These are phyloP conservation scores for Uromys caudimaculatus DNA, from an alignment of 2,797 vertebrate species.

Conservation along the genomic window DNA sequence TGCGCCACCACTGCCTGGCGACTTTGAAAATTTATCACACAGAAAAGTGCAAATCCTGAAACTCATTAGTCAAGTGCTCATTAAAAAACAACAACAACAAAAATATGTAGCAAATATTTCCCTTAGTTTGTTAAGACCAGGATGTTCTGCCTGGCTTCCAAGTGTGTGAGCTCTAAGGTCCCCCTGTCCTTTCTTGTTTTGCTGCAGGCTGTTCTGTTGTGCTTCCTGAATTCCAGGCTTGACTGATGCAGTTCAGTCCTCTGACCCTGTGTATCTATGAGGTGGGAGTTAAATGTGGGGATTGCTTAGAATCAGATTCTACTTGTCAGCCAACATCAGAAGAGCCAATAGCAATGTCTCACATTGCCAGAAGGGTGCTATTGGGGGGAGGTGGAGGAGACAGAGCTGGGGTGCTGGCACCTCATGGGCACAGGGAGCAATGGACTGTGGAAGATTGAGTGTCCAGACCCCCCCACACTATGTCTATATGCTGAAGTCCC, in stretches of 20 bases:
- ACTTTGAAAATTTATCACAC: neutral
- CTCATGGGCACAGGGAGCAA: no score
- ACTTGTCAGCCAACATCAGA: neutral
- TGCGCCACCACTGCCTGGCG: no score
- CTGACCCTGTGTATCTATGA: neutral
- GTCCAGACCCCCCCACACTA: neutral
- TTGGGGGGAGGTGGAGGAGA: rapidly evolving
- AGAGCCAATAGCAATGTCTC: neutral
- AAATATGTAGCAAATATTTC: neutral
- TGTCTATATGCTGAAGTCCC: neutral
- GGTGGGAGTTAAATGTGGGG: neutral
- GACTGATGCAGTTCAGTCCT: neutral
- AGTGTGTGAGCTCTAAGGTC: neutral
- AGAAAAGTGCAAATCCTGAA: neutral
- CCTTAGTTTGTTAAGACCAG: neutral
- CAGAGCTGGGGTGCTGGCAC: neutral
- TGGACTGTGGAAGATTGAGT: no score
- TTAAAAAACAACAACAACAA: neutral
- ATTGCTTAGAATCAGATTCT: neutral
- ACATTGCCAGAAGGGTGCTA: neutral
- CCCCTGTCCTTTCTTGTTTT: neutral
- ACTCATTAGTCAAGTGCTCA: neutral
- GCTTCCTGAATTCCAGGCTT: neutral
- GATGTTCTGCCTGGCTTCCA: neutral
- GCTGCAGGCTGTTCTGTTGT: neutral